These are phyloP conservation scores for Cathartes aura DNA, from an alignment of 2,113 vertebrate species.

Conservation along the genomic window DNA sequence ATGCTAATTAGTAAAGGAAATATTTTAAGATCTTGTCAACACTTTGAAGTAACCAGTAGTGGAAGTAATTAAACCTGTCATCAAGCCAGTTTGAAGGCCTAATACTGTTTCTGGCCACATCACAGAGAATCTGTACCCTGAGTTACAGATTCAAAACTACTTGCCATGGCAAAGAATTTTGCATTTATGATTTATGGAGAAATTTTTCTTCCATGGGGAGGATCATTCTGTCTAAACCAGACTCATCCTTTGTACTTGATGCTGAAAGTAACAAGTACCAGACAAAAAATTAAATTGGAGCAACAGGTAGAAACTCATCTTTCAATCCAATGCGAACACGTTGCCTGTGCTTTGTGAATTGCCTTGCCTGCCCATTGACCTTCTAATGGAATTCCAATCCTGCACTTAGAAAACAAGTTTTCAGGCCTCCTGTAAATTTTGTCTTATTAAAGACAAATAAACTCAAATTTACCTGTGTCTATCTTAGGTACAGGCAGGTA, in stretches of 20 bases:
- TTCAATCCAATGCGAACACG: not conserved
- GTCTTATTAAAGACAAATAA: not conserved
- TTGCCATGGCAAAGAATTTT: not conserved
- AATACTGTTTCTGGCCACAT: not conserved
- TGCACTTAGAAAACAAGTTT: not conserved
- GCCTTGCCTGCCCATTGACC: not conserved
- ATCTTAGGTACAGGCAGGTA: not conserved
- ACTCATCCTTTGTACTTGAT: not conserved
- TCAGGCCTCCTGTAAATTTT: not conserved
- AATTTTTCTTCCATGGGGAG: not conserved
- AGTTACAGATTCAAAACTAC: not conserved
- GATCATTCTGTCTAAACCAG: not conserved
- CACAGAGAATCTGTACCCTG: fast-evolving
- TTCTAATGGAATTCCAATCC: not conserved
- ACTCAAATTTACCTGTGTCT: not conserved
- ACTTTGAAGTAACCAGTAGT: not conserved
- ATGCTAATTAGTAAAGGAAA: not conserved
- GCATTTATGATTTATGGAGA: not conserved
- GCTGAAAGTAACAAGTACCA: not conserved
- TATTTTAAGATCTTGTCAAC: not conserved
- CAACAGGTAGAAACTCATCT: not conserved
- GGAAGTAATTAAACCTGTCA: not conserved
- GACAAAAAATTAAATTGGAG: not conserved
- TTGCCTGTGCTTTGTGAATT: not conserved
- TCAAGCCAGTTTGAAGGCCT: not conserved